Evolutionary conservation across 1,140 invertebrate species (phyloP), one percentile per base, ranked within the genome.

Genomic region (Solenopsis fugax): DNA sequence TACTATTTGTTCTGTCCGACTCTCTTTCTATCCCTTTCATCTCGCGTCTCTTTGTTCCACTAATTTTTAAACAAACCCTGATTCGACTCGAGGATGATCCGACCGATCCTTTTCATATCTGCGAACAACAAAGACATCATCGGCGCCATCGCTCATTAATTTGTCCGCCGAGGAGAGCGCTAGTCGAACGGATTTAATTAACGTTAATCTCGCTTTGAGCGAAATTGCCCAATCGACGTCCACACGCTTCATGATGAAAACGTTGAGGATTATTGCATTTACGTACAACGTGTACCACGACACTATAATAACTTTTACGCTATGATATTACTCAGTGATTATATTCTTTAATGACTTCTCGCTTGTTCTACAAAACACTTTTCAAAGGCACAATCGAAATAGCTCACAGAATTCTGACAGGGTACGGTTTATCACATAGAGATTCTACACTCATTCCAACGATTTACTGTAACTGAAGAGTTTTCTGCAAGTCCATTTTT

Each of bases 231-330:
- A 41, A 84, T 73, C 41, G 41, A 82, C 67, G 65, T 45, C 18
- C 52, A 41, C 41, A 16, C 52, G 52, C 69, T 60, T 60, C 69
- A 75, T 60, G 54, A 75, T 84, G 80, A 84, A 56, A 71, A 84
- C 56, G 65, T 69, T 29, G 52, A 84, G 69, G 69, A 62, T 82
- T 84, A 50, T 84, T 75, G n/a, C 41, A 84, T 84, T 84, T 84
- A 75, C 24, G 54, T 84, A 37, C 54, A 82, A 82, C 18, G 41
- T 34, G 62, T 71, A 24, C 54, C 13, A 37, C 41, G 65, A 58
- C 67, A 48, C 60, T 73, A 29, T 75, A n/a, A n/a, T n/a, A 75
- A 60, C 41, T 84, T 60, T 60, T 84, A 37, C 21, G 21, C 54
- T 73, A 29, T 18, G 69, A 84, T 62, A 48, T 75, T 50, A 41